Evolutionary conservation across 2,888 invertebrate species (phyloP).

Genomic region (Pristionchus exspectatus): DNA sequence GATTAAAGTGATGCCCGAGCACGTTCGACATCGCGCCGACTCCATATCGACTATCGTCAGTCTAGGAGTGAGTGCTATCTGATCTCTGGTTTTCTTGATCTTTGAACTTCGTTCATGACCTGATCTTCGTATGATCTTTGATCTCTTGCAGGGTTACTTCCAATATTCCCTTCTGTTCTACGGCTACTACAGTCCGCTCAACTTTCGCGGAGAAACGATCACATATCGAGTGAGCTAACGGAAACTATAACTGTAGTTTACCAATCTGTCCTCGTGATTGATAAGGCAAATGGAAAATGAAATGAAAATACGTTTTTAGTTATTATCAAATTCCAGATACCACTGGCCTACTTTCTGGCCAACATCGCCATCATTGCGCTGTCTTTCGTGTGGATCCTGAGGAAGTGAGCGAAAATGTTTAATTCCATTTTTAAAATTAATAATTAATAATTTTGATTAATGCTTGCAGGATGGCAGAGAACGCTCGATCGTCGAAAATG

Average conservation of each 20-base stretch:
- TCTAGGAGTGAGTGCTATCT: conserved; percentile 68
- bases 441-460: neutral
- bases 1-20: conserved; percentile 70
- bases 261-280: no score
- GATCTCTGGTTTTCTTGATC: conserved; percentile 57
- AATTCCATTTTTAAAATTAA: neutral
- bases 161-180: conserved; percentile 94
- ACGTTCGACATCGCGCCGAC: conserved; percentile 69
- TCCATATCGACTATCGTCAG: conserved; percentile 75
- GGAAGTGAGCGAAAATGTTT: conserved; percentile 85
- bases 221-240: neutral
- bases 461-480: conserved; percentile 91
- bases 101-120: neutral
- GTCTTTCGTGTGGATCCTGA: conserved; percentile 93
- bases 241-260: no score
- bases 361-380: conserved; percentile 92
- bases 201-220: conserved; percentile 35
- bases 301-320: no score
- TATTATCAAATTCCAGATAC: conserved; percentile 84
- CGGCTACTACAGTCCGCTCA: conserved; percentile 87
- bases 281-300: no score
- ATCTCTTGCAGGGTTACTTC: conserved; percentile 62
- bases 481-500: conserved; percentile 93
- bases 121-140: neutral
- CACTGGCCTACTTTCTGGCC: conserved; percentile 93